phyloP scores from a whole-genome alignment of 2,888 invertebrate genomes.

The Acanthosepion pharaonis region DNA sequence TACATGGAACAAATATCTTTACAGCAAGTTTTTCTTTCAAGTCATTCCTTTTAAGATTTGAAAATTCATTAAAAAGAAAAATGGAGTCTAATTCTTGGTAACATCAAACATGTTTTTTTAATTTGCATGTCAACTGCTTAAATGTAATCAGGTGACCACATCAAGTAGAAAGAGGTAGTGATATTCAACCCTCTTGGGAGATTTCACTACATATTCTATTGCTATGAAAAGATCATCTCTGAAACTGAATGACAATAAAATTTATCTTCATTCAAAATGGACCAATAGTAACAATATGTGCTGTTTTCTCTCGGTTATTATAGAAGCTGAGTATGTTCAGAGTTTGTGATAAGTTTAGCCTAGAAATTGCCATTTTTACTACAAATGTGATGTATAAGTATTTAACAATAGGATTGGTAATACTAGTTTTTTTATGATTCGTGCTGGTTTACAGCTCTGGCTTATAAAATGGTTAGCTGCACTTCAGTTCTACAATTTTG shows the following conservation, averaged over 20 bases:
- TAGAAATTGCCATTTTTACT: background rate
- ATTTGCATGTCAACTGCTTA: background rate
- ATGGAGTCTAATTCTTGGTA: background rate
- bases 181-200: background rate
- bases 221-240: background rate
- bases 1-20: too few relatives aligned
- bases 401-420: background rate
- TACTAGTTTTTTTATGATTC: background rate
- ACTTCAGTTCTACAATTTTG: background rate
- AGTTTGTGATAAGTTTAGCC: background rate
- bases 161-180: background rate
- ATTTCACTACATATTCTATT: background rate
- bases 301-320: background rate
- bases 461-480: background rate
- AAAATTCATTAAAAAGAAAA: background rate
- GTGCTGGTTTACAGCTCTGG: background rate
- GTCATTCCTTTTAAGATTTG: background rate
- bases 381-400: too few relatives aligned
- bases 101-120: background rate
- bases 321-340: background rate
- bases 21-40: background rate
- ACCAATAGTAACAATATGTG: background rate
- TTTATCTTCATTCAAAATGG: background rate
- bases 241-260: background rate
- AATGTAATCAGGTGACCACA: background rate